Percentiles rank a stretch among this genome's conserved stretches.
Evolutionary conservation across 1,140 invertebrate genomes (phyloP).

Genomic region (Cherax destructor): DNA sequence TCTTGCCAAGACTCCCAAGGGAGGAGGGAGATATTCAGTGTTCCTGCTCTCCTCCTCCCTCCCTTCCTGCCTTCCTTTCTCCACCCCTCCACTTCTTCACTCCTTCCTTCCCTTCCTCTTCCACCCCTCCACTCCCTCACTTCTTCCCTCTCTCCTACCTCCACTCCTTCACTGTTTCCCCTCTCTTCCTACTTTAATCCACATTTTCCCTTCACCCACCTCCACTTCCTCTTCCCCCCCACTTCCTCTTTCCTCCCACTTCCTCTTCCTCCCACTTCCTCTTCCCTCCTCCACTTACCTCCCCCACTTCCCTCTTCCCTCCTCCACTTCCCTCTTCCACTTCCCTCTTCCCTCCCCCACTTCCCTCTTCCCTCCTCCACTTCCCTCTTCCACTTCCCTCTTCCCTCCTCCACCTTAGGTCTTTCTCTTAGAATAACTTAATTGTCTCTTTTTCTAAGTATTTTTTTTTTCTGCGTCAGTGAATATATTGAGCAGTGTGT

Average conservation of each 20-base stretch:
- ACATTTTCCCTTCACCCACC: neutral
- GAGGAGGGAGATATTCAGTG: conserved; percentile 1
- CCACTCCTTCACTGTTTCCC: neutral
- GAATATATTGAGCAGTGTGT: no score
- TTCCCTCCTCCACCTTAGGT: no score
- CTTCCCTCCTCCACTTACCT: no score
- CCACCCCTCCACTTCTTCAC: neutral
- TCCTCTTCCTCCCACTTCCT: no score
- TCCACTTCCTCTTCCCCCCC: neutral
- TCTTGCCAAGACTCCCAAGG: conserved; percentile 38
- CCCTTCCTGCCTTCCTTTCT: neutral
- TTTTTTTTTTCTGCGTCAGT: no score
- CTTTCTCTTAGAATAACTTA: no score
- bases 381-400: no score
- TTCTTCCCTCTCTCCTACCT: neutral
- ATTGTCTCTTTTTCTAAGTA: no score
- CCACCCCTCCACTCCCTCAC: neutral
- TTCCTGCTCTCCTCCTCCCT: neutral
- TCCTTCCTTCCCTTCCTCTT: no score
- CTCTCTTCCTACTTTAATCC: neutral
- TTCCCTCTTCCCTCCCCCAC: neutral
- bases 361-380: no score
- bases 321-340: neutral
- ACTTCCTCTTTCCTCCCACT: neutral
- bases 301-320: no score